Evolutionary conservation across 1,140 invertebrate species (phyloP).

Genomic region (Oryctes rhinoceros): DNA sequence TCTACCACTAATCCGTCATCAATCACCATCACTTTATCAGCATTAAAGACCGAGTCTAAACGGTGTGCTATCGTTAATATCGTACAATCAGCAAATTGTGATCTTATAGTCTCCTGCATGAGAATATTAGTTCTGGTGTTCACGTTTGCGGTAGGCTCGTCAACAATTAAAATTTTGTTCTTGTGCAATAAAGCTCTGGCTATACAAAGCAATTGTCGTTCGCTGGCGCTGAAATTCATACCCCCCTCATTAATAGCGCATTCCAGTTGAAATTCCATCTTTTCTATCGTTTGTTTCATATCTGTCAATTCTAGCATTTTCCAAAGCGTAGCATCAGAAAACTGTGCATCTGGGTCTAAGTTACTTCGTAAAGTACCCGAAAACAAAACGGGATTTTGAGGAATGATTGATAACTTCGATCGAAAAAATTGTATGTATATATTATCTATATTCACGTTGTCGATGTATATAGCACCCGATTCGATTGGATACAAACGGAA

Average conservation of each 20-base stretch:
- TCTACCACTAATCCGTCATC: slow-evolving; percentile 71
- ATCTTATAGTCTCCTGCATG: slow-evolving; percentile 73
- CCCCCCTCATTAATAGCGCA: slow-evolving; percentile 69
- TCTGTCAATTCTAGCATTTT: slow-evolving; percentile 57
- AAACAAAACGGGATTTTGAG: slow-evolving; percentile 70
- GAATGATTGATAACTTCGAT: slow-evolving; percentile 71
- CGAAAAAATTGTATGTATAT: slow-evolving; percentile 69
- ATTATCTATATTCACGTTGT: slow-evolving; percentile 68
- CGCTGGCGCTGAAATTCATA: slow-evolving; percentile 78
- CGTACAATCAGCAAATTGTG: slow-evolving; percentile 76
- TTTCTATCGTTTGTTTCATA: slow-evolving; percentile 52
- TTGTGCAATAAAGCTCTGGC: slow-evolving; percentile 78
- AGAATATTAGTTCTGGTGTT: slow-evolving; percentile 75
- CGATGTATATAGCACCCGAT: slow-evolving; percentile 70
- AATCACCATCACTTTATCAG: slow-evolving; percentile 78
- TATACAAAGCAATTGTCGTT: slow-evolving; percentile 81
- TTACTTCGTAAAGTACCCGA: slow-evolving; percentile 66
- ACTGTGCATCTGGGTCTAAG: slow-evolving; percentile 66
- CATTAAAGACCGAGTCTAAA: slow-evolving; percentile 84
- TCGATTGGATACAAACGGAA: slow-evolving; percentile 73
- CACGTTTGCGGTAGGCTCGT: slow-evolving; percentile 78
- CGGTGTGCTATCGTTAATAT: slow-evolving; percentile 87
- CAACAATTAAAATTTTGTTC: slow-evolving; percentile 81
- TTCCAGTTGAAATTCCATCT: slow-evolving; percentile 49
- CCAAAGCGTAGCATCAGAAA: slow-evolving; percentile 62